Base-by-base conservation (phyloP, 35 echinoderm and acorn worm genomes). In the Apostichopus parvimensis region DNA sequence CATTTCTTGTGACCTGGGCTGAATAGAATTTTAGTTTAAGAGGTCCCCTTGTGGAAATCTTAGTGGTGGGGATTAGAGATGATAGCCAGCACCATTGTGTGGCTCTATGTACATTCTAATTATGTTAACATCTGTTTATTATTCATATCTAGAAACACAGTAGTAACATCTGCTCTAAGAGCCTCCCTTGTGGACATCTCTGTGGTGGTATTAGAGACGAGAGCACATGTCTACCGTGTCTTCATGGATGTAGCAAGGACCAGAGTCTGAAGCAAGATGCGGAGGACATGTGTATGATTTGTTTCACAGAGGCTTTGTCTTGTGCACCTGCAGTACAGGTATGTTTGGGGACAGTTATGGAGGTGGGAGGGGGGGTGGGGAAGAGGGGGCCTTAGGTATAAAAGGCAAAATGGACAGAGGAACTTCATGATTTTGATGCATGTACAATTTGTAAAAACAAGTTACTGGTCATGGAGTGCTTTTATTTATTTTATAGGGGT, bases 251-350 rank as follows among this genome's bases (percentile, higher is more conserved):
- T 82, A 92, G 88, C 77, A 87, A 78, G 72, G 83, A 95, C 6
- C 54, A 68, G 14, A 91, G 83, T 17, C 91, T 99, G 7, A 94
- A 94, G 52, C 97, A 99, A 82, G 97, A 99, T 93, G 93, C 97
- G 53, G 97, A 99, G 83, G 97, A 99, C 73, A 99, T 99, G 97
- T 99, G 97, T 86, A 99, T 99, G 97, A 93, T 99, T 64, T 99
- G 97, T 80, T 99, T 99, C 87, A 99, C 97, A 10, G 97, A 99
- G 88, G 95, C 97, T 15, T 72, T 99, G 76, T 95, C 95, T 2
- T 95, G 93, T 92, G 97, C 97, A 73, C 97, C 97, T 24, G 94
- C 97, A 22, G 89, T 99, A 77, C 97, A 99, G 97, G 97, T 99
- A 87, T 85, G 82, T 61, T 0, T 5, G 58, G 58, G 6, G 8